Evolutionary conservation across 2,888 invertebrate genomes (phyloP), one percentile per base, ranked within the genome.

Genomic region (Elgonia sp.): DNA sequence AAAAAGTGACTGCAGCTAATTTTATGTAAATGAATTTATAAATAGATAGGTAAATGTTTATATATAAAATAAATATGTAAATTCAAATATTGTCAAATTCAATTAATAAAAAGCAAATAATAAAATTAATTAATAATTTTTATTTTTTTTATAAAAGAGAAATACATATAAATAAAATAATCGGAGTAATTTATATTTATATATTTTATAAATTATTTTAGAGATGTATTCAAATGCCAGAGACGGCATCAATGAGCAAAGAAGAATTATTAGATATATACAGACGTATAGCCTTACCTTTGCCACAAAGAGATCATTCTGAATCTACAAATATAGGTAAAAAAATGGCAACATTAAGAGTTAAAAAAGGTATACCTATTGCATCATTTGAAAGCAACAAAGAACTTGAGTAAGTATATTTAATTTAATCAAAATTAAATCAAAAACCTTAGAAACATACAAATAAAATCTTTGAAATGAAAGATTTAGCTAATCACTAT

Each of bases 201-300:
- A 69, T 50, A 39, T n/a, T 39, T 60, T 20, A 53, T n/a, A 21
- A 46, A 20, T n/a, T 1, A 67, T 67, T 50, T 53, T 77, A 94
- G 94, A 92, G 92, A 55, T 93, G 94, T 75, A 93, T 94, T 39
- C 91, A 92, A 62, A 75, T 92, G 46, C 89, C 88, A 37, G 84
- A 90, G 21, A 89, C 91, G 12, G 90, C 91, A 37, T 90, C 60
- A 70, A 81, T 92, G 46, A 90, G 87, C 50, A 93, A 91, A 86
- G 80, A 81, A 14, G 91, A 93, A 86, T 89, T 94, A 29, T 73
- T 94, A 67, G 92, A 93, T 81, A 90, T 94, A 40, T 94, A 91
- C 75, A 92, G 91, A 69, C 90, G 92, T 60, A 89, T 94, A 12
- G 94, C 93, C 9, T 88, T 94, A 82, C 94, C 94, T 0, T 82